Evolutionary conservation across 2,797 vertebrate genomes (phyloP), one percentile per base, ranked within the genome.

Genomic region (Danionella dracula): DNA sequence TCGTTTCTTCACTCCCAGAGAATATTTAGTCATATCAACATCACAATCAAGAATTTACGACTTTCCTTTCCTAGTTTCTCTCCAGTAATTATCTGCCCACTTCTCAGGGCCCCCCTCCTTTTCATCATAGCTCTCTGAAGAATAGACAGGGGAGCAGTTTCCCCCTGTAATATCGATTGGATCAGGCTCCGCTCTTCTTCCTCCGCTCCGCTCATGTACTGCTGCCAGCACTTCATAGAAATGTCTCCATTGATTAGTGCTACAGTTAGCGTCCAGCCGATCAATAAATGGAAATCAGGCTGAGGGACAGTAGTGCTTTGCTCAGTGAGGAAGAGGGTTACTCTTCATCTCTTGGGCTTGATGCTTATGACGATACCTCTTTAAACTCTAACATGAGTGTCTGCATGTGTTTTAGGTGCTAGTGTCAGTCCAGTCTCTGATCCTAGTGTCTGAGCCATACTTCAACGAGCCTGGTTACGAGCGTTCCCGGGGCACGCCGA

Each of bases 391-490:
- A 56, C 37, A 4, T 57, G 31, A n/a, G n/a, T 61, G 20, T 51
- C 4, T 69, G 20, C 51, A 37, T 66, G 42, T 53, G 27, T 60
- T 70, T 46, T 34, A 98, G 96, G 96, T 99, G 72, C 88, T 98
- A 76, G 96, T 98, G 78, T 98, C 96, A 58, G 93, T 99, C 59
- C 97, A 99, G 83, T 98, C 96, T 54, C 91, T 99, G 32, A 99
- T 99, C 69, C 87, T 99, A 81, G 97, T 99, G 81, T 88, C 93
- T 31, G 97, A 99, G 81, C 97, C 97, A 0, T 99, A 99, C 84
- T 99, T 99, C 83, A 99, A 99, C 53, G 97, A 99, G 69, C 97
- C 97, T 0, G 97, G 97, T 37, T 99, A 99, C 10, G 97, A 99
- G 62, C 89, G 97, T 31, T 99, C 96, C 1, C 88, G 97, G 13